Conservation (phyloP, 2,113 vertebrate species). For the Geococcyx californianus region DNA sequence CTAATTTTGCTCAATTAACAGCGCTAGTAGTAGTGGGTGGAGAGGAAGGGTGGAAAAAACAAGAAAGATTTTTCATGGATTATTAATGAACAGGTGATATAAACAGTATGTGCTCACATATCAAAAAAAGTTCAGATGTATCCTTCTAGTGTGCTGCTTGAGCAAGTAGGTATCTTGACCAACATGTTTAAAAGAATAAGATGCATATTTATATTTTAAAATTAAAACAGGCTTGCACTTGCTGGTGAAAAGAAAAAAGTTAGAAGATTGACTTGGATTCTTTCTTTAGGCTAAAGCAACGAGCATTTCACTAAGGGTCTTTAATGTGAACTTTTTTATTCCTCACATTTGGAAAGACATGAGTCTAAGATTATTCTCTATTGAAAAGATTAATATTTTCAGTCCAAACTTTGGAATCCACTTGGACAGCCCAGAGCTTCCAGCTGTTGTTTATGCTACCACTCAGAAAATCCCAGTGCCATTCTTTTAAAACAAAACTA, state of each 20-base stretch:
- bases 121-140: neutral
- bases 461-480: constrained; percentile 63
- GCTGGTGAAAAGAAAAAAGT: neutral
- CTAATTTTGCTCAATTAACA: constrained; percentile 69
- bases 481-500: constrained; percentile 46
- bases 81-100: neutral
- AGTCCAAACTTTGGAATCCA: constrained; percentile 52
- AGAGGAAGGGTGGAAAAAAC: neutral
- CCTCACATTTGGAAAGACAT: neutral
- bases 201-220: neutral
- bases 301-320: neutral
- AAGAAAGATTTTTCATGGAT: neutral
- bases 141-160: neutral
- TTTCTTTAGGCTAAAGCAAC: neutral
- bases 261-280: neutral
- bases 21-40: neutral
- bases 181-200: neutral
- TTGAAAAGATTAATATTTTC: constrained; percentile 67
- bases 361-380: constrained; percentile 11
- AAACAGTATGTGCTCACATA: neutral
- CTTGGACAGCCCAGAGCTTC: constrained; percentile 32
- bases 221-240: neutral
- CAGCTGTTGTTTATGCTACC: constrained; percentile 63
- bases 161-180: neutral
- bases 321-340: neutral